Evolutionary conservation across 2,797 vertebrate genomes (phyloP), one percentile per base, ranked within the genome.

Genomic region (Alcedo atthis): DNA sequence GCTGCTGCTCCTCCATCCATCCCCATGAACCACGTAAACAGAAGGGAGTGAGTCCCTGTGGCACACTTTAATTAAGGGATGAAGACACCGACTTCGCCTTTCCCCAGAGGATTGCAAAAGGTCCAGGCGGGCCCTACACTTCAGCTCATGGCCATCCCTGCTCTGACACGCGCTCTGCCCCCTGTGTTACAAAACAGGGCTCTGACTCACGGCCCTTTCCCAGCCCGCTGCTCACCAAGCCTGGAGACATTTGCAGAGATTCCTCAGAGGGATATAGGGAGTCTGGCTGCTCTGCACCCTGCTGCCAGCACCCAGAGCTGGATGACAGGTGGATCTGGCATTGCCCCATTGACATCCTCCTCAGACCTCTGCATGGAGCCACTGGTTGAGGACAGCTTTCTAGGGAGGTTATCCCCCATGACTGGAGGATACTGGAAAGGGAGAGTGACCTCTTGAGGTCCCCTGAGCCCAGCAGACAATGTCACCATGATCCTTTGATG

Each of bases 31-130:
- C 76, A 74, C 1, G 1, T 87, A 89, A 87, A 68, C 76, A 74
- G 78, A 46, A 64, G 28, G 78, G 63, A 91, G 71, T 5, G 0
- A 42, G 78, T 87, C 86, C 81, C 88, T 53, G 83, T 79, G 86
- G 84, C 20, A 3, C 17, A 12, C 48, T 90, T 91, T 95, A 94
- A 94, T 96, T 94, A 94, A 67, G 61, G 61, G 67, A 91, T 94
- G 73, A 84, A 95, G 76, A 80, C 92, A 84, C 12, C 3, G 9
- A 63, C 81, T 94, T 93, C 0, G 24, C 76, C 92, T 92, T 95
- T 93, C 81, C 73, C 62, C 81, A 68, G 87, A 80, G 59, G 79
- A 95, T 95, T 96, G 95, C 95, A 96, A 93, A 96, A 95, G 93
- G 90, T 81, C 71, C 92, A 87, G 92, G 76, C 86, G 45, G 89